Percentiles rank a stretch among this genome's conserved stretches.
Evolutionary conservation across 2,113 vertebrate species (phyloP).

Genomic region (Aplodontia rufa): DNA sequence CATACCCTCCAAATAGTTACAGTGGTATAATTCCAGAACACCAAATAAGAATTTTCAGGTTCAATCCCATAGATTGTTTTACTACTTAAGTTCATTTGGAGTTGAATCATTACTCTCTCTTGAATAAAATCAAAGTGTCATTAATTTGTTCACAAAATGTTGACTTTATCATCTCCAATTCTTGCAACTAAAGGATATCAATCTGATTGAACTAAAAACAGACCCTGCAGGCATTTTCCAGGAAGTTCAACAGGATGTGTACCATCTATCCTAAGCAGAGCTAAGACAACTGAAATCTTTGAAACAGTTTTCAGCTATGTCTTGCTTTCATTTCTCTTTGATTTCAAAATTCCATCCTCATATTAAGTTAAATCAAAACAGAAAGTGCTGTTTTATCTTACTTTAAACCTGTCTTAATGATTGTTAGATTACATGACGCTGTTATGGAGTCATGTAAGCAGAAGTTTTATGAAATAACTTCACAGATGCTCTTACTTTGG

Average conservation of each 20-base stretch:
- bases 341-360: background rate
- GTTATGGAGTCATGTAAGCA: background rate
- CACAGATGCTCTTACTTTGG: rapidly evolving
- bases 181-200: background rate
- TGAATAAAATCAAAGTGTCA: background rate
- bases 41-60: background rate
- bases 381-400: background rate
- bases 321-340: background rate
- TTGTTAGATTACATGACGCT: background rate
- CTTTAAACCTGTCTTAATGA: background rate
- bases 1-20: background rate
- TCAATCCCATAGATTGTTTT: background rate
- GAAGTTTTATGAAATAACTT: background rate
- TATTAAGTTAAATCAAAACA: background rate
- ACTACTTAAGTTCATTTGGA: background rate
- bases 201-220: background rate
- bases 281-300: background rate
- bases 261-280: background rate
- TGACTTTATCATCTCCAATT: background rate
- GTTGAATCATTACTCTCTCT: background rate
- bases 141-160: background rate
- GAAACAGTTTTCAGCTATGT: background rate
- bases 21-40: background rate
- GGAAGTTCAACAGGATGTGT: background rate
- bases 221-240: background rate